A percentile compares a stretch with the other conserved stretches of the same genome.
These are phyloP conservation scores for Lithophane ornitopus DNA, from an alignment of 2,888 invertebrate genomes.

Conservation along the genomic window DNA sequence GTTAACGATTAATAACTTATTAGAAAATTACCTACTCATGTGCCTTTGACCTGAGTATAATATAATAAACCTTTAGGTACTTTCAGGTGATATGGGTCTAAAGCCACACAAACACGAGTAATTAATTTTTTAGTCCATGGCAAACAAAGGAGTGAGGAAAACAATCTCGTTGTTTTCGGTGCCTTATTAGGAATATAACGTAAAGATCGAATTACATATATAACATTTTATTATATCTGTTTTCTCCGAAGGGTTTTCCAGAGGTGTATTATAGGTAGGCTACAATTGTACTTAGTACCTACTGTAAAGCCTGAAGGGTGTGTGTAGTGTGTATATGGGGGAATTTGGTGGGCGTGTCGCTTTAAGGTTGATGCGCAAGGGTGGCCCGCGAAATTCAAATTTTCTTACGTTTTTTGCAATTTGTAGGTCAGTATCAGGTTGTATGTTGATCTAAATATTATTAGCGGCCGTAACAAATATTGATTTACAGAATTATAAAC, in stretches of 20 bases:
- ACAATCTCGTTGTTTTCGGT: constrained; percentile 15
- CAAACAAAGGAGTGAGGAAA: constrained; percentile 28
- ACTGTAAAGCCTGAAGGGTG: too few relatives aligned
- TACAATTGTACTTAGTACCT: too few relatives aligned
- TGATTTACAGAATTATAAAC: too few relatives aligned
- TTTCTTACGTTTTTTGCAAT: too few relatives aligned
- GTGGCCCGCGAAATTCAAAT: too few relatives aligned
- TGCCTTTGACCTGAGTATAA: neutral
- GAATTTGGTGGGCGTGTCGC: too few relatives aligned
- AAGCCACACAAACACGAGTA: constrained; percentile 9
- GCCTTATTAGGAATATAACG: neutral
- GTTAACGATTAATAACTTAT: neutral
- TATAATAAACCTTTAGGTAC: neutral
- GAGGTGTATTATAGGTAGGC: too few relatives aligned
- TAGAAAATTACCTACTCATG: neutral
- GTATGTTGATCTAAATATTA: too few relatives aligned
- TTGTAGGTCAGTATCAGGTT: too few relatives aligned
- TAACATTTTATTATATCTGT: neutral
- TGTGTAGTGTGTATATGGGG: too few relatives aligned
- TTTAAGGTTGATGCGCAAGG: too few relatives aligned
- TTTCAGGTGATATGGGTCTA: constrained; percentile 8
- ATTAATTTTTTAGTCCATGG: neutral
- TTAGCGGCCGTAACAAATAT: too few relatives aligned
- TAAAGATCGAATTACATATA: neutral
- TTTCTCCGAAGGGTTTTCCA: neutral